A percentile compares a stretch with the other conserved stretches of the same genome.
Conservation (phyloP, 2,888 invertebrate genomes). For the Parnassius glacialis region DNA sequence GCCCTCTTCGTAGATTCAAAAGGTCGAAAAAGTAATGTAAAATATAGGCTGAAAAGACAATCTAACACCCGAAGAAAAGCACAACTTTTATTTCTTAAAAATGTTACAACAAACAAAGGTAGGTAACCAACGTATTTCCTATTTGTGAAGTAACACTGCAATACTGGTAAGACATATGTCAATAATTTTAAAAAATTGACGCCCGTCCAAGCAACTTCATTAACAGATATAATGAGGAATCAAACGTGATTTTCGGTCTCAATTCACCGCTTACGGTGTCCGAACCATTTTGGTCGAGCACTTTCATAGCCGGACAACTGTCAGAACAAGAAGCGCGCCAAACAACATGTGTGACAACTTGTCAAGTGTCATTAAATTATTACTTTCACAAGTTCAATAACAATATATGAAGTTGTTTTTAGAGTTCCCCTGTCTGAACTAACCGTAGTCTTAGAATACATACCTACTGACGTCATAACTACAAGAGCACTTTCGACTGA, state of each 20-base stretch:
- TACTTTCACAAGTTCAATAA: conserved; percentile 27
- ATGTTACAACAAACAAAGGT: background rate
- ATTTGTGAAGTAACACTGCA: no score
- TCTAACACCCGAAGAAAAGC: no score
- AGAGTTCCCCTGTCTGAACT: no score
- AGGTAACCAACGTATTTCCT: no score
- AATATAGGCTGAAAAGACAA: no score
- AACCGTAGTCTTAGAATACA: no score
- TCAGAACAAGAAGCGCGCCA: conserved; percentile 21
- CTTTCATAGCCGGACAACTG: conserved; percentile 21
- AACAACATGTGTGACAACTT: conserved; percentile 20
- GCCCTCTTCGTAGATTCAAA: no score
- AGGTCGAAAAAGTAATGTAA: no score
- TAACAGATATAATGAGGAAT: conserved; percentile 20
- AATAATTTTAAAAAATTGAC: conserved; percentile 19
- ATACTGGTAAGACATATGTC: background rate
- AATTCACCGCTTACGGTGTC: conserved; percentile 18
- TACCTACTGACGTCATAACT: no score
- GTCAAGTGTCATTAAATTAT: conserved; percentile 25
- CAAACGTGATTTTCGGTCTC: conserved; percentile 18
- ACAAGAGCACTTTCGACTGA: no score
- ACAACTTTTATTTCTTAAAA: no score
- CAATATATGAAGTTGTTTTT: conserved; percentile 4
- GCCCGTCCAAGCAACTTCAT: conserved; percentile 24
- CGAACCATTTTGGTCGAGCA: conserved; percentile 17